Evolutionary conservation across 1,140 invertebrate species (phyloP), one percentile per base, ranked within the genome.

Genomic region (Drosophila lowei): DNA sequence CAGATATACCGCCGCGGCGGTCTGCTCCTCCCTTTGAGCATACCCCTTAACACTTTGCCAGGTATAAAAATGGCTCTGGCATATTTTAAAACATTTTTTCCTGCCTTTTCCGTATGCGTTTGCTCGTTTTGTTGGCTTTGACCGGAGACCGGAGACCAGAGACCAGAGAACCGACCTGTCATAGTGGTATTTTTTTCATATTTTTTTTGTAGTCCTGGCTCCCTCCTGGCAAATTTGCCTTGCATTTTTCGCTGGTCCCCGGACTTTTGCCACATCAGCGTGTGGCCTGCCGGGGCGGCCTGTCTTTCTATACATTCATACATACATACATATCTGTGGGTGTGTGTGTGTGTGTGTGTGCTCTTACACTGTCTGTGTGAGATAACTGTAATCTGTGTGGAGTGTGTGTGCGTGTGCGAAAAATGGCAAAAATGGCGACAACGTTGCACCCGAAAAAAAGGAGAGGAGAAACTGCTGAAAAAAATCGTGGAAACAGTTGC

Each of bases 211-310:
- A 5, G 34, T 13, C 11, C 11, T 30, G 28, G 8, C 18, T 59
- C 21, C 57, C 47, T 21, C 47, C 78, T 72, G 62, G 58, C 46
- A 80, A 80, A 80, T 80, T 77, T 81, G 72, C 77, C 72, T 77
- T 59, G 48, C 66, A 65, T 68, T 67, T 64, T 64, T 54, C 47
- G 48, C 64, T 53, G 59, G 34, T 38, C 38, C 44, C 68, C 61
- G 72, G 67, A 80, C 77, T 81, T 81, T 80, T 81, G 67, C 77
- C 67, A 76, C 68, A 75, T 72, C 67, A 78, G 73, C 77, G 52
- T 66, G 57, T 64, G 21, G 57, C 57, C 57, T 9, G 28, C 25
- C 47, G 47, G 52, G 44, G 23, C 34, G 28, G 25, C 56, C 34
- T 50, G 58, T 50, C 30, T 34, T 5, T 48, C 11, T 42, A 13